phyloP scores from a whole-genome alignment of 2,888 invertebrate species.

The Agonopterix alstromeriana region DNA sequence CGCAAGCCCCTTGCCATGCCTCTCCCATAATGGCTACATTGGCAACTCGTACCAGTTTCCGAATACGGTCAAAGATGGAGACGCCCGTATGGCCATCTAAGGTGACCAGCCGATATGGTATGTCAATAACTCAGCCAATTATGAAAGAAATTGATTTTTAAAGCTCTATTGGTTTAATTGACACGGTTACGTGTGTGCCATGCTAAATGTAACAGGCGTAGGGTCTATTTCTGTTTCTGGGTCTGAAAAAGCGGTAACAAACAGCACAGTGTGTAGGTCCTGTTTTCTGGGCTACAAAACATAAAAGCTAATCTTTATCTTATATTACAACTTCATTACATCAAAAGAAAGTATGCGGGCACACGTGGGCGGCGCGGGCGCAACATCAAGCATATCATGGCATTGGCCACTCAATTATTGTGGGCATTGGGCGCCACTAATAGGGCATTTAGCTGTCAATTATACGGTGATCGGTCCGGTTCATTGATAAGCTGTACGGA shows the following conservation, averaged over 20 bases:
- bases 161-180: background rate
- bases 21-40: slow-evolving; percentile 23
- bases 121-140: slow-evolving; percentile 5
- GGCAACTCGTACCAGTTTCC: slow-evolving; percentile 37
- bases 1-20: slow-evolving; percentile 21
- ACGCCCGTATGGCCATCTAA: slow-evolving; percentile 44
- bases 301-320: too few relatives aligned
- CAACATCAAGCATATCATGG: slow-evolving; percentile 29
- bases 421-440: slow-evolving; percentile 26
- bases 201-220: too few relatives aligned
- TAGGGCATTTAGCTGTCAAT: slow-evolving; percentile 62
- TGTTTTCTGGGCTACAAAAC: background rate
- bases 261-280: too few relatives aligned
- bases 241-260: too few relatives aligned
- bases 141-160: slow-evolving; percentile 4
- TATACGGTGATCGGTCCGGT: slow-evolving; percentile 33
- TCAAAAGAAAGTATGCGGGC: slow-evolving; percentile 14
- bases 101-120: slow-evolving; percentile 17
- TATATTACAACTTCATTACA: too few relatives aligned
- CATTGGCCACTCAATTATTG: slow-evolving; percentile 41
- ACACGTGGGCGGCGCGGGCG: slow-evolving; percentile 23
- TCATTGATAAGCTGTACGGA: slow-evolving; percentile 22
- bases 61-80: slow-evolving; percentile 41
- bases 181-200: too few relatives aligned
- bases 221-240: too few relatives aligned